Evolutionary conservation across 2,113 vertebrate species (phyloP).

Genomic region (Chiloscyllium plagiosum): DNA sequence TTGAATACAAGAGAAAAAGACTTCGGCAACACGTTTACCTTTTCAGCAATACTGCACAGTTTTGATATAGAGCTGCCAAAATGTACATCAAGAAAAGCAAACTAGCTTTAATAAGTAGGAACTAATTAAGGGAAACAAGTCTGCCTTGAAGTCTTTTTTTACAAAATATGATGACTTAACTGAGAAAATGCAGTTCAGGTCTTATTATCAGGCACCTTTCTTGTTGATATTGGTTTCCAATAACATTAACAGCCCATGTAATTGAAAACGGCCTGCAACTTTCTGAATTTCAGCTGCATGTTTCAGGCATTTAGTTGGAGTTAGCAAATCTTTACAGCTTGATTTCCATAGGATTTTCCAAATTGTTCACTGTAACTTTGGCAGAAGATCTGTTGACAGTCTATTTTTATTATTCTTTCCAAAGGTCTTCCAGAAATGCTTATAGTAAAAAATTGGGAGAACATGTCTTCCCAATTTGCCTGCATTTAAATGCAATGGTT

Average conservation of each 20-base stretch:
- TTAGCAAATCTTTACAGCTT: too few relatives aligned
- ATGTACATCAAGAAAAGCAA: background rate
- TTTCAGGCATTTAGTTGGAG: background rate
- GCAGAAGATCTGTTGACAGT: background rate
- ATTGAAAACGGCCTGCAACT: background rate
- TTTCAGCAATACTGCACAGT: too few relatives aligned
- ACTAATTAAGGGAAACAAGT: background rate
- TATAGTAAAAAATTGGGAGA: background rate
- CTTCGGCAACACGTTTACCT: too few relatives aligned
- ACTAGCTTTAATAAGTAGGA: background rate
- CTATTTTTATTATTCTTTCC: background rate
- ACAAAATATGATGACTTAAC: background rate
- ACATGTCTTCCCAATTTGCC: background rate
- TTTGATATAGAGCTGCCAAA: background rate
- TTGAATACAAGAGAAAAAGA: too few relatives aligned
- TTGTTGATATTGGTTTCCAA: background rate
- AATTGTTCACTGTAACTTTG: background rate
- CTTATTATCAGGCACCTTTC: background rate
- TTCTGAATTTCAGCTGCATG: background rate
- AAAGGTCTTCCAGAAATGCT: background rate
- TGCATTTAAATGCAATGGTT: background rate
- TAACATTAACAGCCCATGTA: background rate
- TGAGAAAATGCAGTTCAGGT: background rate
- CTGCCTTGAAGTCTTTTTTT: background rate
- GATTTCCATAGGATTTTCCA: background rate